A percentile compares a stretch with the other conserved stretches of the same genome.
phyloP scores from a whole-genome alignment of 2,797 vertebrate genomes.

The Phalloptychus januarius region DNA sequence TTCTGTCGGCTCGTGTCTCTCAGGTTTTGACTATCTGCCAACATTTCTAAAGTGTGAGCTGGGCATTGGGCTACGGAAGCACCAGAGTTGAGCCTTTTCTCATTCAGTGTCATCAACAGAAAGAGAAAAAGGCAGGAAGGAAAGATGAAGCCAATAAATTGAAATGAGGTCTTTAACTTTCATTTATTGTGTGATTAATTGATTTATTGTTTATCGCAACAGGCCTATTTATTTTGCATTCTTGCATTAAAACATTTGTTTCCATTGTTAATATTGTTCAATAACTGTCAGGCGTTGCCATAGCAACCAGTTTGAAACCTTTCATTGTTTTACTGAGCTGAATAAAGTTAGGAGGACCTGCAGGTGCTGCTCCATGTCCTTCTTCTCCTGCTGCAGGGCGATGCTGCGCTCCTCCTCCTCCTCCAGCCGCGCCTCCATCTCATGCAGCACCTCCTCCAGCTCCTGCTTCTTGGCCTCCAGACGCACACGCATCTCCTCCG shows the following conservation, averaged over 20 bases:
- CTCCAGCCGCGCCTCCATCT: slow-evolving; percentile 96
- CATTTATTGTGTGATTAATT: too few relatives aligned
- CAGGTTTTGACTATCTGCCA: too few relatives aligned
- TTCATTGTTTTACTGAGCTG: not conserved
- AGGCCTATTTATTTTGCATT: too few relatives aligned
- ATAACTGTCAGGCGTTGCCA: not conserved
- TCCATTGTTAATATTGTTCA: not conserved
- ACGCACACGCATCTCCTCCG: slow-evolving; percentile 91
- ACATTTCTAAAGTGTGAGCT: too few relatives aligned
- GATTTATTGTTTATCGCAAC: too few relatives aligned
- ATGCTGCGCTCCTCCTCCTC: slow-evolving; percentile 92
- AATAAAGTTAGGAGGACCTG: slow-evolving; percentile 76
- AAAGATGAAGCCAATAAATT: too few relatives aligned
- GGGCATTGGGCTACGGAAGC: too few relatives aligned
- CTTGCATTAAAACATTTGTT: not conserved
- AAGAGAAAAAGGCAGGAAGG: too few relatives aligned
- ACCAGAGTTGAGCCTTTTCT: too few relatives aligned
- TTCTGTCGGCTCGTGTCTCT: too few relatives aligned
- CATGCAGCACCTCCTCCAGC: slow-evolving; percentile 95
- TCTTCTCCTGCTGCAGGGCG: slow-evolving; percentile 87
- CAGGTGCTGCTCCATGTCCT: slow-evolving; percentile 93
- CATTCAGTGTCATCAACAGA: too few relatives aligned
- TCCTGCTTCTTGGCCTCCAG: slow-evolving; percentile 94
- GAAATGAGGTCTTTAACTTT: too few relatives aligned
- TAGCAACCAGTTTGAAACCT: not conserved